Conservation (phyloP, 2,888 invertebrate genomes). For the Tachystola acroxantha region DNA sequence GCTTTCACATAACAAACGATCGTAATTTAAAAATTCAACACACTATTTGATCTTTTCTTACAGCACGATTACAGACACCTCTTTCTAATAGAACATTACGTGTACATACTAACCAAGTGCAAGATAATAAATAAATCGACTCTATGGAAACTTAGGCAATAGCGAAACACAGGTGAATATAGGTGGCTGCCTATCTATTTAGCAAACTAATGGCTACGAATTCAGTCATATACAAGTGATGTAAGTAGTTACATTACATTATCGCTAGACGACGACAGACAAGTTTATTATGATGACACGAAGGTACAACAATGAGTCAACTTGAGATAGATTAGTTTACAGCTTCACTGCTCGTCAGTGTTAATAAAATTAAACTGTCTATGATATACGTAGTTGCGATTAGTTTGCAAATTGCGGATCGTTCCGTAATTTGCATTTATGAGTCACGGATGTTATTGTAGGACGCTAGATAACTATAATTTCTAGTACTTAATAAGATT, state of each 20-base stretch:
- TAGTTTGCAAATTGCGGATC: constrained; percentile 28
- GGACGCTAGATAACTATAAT: neutral
- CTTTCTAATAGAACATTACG: too few relatives aligned
- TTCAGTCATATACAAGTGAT: too few relatives aligned
- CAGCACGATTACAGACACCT: too few relatives aligned
- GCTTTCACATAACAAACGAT: constrained; percentile 8
- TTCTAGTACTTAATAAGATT: constrained; percentile 5
- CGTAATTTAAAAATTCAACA: too few relatives aligned
- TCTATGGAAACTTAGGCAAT: too few relatives aligned
- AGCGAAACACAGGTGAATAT: too few relatives aligned
- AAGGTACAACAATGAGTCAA: constrained; percentile 19
- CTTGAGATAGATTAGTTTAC: constrained; percentile 15
- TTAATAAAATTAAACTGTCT: constrained; percentile 26
- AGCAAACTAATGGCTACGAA: too few relatives aligned
- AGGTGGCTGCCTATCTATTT: too few relatives aligned
- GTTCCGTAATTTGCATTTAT: constrained; percentile 26
- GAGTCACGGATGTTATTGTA: constrained; percentile 24
- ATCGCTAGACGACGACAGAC: constrained; percentile 4
- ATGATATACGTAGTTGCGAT: constrained; percentile 23
- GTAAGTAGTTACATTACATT: too few relatives aligned
- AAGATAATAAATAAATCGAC: too few relatives aligned
- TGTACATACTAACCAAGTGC: too few relatives aligned
- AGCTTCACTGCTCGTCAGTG: constrained; percentile 16
- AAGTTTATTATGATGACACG: constrained; percentile 9
- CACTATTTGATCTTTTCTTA: too few relatives aligned